These are phyloP conservation scores for Heteronetta atricapilla DNA, from an alignment of 2,113 vertebrate species.

Conservation along the genomic window DNA sequence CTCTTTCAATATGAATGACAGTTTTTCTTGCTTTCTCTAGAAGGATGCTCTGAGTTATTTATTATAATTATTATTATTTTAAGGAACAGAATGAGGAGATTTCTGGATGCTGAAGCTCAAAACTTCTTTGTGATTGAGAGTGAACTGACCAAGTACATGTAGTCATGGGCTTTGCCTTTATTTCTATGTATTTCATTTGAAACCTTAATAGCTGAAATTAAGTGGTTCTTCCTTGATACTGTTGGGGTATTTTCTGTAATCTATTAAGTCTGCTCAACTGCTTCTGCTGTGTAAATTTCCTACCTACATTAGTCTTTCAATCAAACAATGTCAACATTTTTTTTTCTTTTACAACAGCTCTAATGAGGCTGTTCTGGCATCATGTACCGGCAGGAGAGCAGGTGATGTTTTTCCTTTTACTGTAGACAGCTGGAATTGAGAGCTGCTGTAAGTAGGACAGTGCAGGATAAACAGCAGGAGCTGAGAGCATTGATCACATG, in stretches of 20 bases:
- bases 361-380: conserved; percentile 63
- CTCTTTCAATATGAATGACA: accelerated
- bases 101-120: background rate
- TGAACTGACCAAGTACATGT: background rate
- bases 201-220: background rate
- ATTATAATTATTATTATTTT: background rate
- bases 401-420: conserved; percentile 70
- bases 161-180: background rate
- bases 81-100: background rate
- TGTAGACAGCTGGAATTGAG: conserved; percentile 75
- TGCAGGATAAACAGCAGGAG: conserved; percentile 84
- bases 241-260: conserved; percentile 9
- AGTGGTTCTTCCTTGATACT: background rate
- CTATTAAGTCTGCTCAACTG: background rate
- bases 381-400: conserved; percentile 45
- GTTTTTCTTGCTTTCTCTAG: background rate
- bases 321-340: conserved; percentile 51
- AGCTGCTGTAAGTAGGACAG: conserved; percentile 85
- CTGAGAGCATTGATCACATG: conserved; percentile 82
- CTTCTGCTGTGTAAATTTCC: conserved; percentile 23
- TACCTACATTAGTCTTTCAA: conserved; percentile 41
- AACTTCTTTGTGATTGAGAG: background rate
- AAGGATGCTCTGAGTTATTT: background rate
- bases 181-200: background rate
- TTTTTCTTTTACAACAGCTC: conserved; percentile 26